Base-by-base conservation (phyloP, 2,797 vertebrate genomes). In the Pelodytes ibericus region DNA sequence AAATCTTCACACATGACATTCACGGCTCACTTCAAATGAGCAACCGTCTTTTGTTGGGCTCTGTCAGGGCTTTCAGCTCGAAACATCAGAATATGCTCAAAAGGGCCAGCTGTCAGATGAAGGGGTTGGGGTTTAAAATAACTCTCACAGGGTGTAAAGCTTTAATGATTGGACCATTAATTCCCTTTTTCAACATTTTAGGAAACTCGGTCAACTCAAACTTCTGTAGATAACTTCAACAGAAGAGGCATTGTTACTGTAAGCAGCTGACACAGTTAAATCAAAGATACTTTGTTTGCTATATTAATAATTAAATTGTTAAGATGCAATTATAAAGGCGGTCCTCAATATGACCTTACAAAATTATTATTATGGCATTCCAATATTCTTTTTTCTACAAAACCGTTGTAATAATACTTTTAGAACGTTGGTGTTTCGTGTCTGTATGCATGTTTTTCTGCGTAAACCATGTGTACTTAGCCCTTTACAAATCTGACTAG, bases 111-210 rank as follows among this genome's bases (percentile, higher is more conserved):
- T 85, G 80, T 82, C 83, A 87, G 82, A 83, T 71, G 76, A 77
- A 86, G 85, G 77, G 81, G n/a, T 86, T 72, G 59, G 86, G 86
- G 66, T 84, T 87, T 87, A 84, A 89, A 88, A 88, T 80, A 87
- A 81, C 75, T 89, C 77, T 80, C 73, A 65, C 56, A 65, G 72
- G 83, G 81, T 79, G 77, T 83, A 87, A 88, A 87, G 76, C 81
- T 85, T 86, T 89, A 89, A 90, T 89, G 84, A 88, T 86, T 73
- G 80, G 80, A 83, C 85, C 81, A 83, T 82, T 86, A n/a, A 84
- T 86, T 80, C 85, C 81, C 81, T 81, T 62, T 81, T 81, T 49
- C 70, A 82, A 83, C 68, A 80, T 82, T 85, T 81, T 79, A 82
- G 78, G 61, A 89, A 87, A 85, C 83, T 83, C 86, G 84, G 83